Base-by-base conservation (phyloP, 2,113 vertebrate genomes). In the Hippocampus abdominalis region DNA sequence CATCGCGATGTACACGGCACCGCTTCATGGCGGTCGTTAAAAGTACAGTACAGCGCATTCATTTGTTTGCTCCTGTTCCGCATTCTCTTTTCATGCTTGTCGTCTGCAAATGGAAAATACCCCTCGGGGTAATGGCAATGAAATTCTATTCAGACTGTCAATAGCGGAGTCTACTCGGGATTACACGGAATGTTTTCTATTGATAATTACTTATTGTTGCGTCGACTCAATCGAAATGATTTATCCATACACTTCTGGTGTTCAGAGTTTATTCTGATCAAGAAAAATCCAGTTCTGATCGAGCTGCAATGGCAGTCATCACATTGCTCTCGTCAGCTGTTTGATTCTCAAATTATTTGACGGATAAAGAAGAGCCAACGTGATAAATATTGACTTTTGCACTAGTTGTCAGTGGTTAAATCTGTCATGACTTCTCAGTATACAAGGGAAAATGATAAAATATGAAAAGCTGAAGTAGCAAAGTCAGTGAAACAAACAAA, bases 101-200 rank as follows among this genome's bases (percentile, higher is more conserved):
- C 60, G 39, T 59, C 72, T 73, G 11, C 67, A 64, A 48, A 48
- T 39, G 23, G 53, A 60, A 78, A 70, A 64, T 21, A 66, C 29
- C 2, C 18, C 29, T 36, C 8, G n/a, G 46, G 36, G 51, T 20
- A 61, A 29, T 46, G 39, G 4, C 40, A 25, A 66, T 46, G 42
- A 49, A 29, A 32, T 21, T 49, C 5, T 48, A 49, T 65, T 65
- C 16, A 65, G 29, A 65, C 42, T 18, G 13, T 49, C 10, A 49
- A 65, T 16, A 65, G 29, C 44, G 5, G 15, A 29, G 25, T 10
- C 44, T 48, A 2, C 2, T 48, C 4, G 13, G 44, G 10, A 40
- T 44, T 44, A 23, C n/a, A 44, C 32, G 39, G 20, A 36, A 10
- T 42, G 20, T 48, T 64, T 46, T 15, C 23, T n/a, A 8, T 64